These are phyloP conservation scores for Rhagonycha lutea DNA, from an alignment of 2,888 invertebrate genomes.

Conservation along the genomic window DNA sequence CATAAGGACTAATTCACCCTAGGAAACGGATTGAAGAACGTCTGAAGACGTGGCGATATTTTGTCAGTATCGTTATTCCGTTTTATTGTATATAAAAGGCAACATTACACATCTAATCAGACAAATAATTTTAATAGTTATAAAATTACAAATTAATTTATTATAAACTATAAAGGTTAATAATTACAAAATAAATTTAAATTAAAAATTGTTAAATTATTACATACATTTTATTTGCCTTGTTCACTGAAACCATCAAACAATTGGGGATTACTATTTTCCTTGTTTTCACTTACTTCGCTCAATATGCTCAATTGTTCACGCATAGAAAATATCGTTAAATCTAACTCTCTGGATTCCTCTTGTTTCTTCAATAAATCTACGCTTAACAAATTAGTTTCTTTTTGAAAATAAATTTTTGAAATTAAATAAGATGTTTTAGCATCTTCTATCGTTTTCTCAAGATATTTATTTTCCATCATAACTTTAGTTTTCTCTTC, in stretches of 20 bases:
- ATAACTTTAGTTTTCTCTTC: background rate
- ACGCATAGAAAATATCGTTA: background rate
- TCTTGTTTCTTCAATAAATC: background rate
- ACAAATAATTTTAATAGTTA: no score
- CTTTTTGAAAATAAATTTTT: background rate
- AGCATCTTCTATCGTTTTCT: slow-evolving; percentile 6
- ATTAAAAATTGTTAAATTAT: no score
- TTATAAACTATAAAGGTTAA: no score
- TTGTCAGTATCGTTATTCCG: no score
- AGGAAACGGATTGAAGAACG: no score
- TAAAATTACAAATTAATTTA: no score
- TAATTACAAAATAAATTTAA: no score
- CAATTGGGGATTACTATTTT: background rate
- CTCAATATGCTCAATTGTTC: background rate
- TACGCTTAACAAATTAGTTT: background rate
- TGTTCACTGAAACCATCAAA: background rate
- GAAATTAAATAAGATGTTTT: background rate
- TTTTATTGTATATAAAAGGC: no score
- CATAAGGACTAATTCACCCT: no score
- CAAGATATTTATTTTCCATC: background rate
- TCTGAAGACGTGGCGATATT: no score
- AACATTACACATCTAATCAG: no score
- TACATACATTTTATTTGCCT: background rate
- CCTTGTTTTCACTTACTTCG: background rate
- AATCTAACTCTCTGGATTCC: background rate